phyloP scores from a whole-genome alignment of 2,113 vertebrate species.

The Erythrocercus mccallii region DNA sequence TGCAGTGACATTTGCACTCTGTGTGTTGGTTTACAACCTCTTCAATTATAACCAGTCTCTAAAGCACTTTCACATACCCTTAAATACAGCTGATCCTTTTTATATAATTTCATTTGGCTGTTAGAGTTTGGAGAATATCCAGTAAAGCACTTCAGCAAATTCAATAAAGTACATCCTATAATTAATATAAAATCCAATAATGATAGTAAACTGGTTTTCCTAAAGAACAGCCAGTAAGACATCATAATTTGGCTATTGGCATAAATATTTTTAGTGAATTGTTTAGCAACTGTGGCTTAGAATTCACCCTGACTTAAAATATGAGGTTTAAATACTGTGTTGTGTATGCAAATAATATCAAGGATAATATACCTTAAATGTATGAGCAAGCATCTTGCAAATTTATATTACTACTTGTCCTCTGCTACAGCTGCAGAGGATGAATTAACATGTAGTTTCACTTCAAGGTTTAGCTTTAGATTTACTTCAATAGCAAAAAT shows the following conservation, averaged over 20 bases:
- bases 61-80: constrained; percentile 67
- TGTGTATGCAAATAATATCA: background rate
- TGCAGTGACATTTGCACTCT: constrained; percentile 10
- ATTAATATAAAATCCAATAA: constrained; percentile 77
- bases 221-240: constrained; percentile 34
- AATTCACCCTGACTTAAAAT: background rate
- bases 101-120: constrained; percentile 81
- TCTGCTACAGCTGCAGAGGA: background rate
- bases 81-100: constrained; percentile 76
- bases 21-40: constrained; percentile 61
- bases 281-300: background rate
- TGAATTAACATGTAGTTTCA: background rate
- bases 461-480: background rate
- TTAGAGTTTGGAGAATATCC: constrained; percentile 83
- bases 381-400: background rate
- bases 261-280: constrained; percentile 38
- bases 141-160: constrained; percentile 83
- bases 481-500: background rate
- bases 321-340: background rate
- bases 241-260: constrained; percentile 26
- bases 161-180: constrained; percentile 73
- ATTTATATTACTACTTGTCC: background rate
- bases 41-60: constrained; percentile 69
- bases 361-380: background rate
- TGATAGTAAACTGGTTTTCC: constrained; percentile 42